Base-by-base conservation (phyloP, 2,113 vertebrate species). In the Pogona vitticeps region DNA sequence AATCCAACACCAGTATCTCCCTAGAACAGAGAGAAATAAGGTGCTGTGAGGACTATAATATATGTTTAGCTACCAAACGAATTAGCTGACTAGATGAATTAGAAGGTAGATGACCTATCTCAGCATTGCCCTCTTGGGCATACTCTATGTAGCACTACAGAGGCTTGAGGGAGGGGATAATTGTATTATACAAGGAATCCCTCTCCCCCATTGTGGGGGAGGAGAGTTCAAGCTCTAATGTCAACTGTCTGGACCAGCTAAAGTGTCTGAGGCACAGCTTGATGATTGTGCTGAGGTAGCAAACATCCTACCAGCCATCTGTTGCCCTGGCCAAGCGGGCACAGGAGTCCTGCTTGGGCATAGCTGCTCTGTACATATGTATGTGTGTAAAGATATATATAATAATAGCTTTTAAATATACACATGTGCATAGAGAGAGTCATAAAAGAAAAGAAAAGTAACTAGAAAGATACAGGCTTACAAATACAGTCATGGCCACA, bases 1-100 rank as follows among this genome's bases (percentile, higher is more conserved):
- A 95, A 56, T 75, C 97, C 96, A 67, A 97, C 89, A 18, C 95
- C 97, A 87, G 91, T 52, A 92, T 97, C 97, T 56, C 97, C 97
- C 98, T 98, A 87, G 90, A 88, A 89, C 3, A 56, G 38, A 21
- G 90, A 78, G 31, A 23, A 91, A 86, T 28, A 80, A 63, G 80
- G 87, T 86, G 20, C 15, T 36, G 2, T 56, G 67, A 89, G 21
- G 14, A 83, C 71, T 86, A 65, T 7, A 31, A 38, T 13, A 18
- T 7, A 42, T 42, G 59, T 52, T 4, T 33, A 42, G 52, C 56
- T 79, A 52, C 18, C 42, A 7, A 10, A n/a, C n/a, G n/a, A 42
- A 42, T 42, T 40, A 76, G 4, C 42, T 76, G 26, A 28, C 26
- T 56, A 46, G 28, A n/a, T 52, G 75, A 56, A 14, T 42, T 76